phyloP scores from a whole-genome alignment of 2,888 invertebrate genomes.

The Leptinotarsa haldemani region DNA sequence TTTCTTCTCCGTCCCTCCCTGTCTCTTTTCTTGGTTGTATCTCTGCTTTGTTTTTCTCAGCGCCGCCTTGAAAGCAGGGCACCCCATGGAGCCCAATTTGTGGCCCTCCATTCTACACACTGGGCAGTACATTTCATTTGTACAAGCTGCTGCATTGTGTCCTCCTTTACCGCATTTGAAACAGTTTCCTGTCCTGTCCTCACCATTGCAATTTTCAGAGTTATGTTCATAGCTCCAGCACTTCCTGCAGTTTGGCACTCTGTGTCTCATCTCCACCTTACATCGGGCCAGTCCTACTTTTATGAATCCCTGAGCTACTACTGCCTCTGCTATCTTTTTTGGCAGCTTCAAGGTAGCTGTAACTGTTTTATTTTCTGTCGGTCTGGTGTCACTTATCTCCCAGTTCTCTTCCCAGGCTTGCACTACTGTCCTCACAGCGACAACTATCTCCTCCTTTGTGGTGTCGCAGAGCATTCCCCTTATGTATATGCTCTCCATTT shows the following conservation, averaged over 20 bases:
- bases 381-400: background rate
- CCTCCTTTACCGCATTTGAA: no score
- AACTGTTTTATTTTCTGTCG: background rate
- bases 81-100: conserved; percentile 1
- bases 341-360: background rate
- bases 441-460: conserved; percentile 5
- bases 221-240: no score
- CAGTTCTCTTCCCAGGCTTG: background rate
- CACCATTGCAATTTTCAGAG: no score
- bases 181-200: no score
- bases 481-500: no score
- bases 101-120: no score
- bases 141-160: no score
- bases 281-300: background rate
- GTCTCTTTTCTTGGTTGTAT: background rate
- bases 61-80: background rate
- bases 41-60: background rate
- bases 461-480: no score
- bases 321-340: background rate
- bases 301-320: background rate
- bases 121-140: no score
- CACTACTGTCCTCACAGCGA: background rate
- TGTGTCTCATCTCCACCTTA: background rate
- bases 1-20: no score
- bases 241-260: no score